Evolutionary conservation across 2,888 invertebrate species (phyloP).

Genomic region (Lasioglossum calceatum): DNA sequence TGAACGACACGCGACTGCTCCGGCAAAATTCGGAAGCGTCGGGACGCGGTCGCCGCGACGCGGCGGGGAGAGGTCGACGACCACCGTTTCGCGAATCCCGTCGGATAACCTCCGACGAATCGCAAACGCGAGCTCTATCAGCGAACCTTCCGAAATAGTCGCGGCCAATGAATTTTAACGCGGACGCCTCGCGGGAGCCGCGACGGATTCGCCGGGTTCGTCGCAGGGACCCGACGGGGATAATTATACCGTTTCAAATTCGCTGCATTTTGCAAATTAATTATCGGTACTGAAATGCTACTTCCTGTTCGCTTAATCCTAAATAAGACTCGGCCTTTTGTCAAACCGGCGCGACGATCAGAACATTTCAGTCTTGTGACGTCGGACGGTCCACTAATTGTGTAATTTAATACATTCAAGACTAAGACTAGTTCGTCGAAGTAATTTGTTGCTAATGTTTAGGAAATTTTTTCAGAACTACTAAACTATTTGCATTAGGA

Average conservation of each 20-base stretch:
- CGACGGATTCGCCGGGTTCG: background rate
- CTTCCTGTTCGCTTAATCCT: background rate
- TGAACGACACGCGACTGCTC: constrained; percentile 8
- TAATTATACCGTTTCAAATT: background rate
- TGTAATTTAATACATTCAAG: too few relatives aligned
- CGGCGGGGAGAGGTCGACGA: constrained; percentile 38
- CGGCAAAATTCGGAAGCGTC: constrained; percentile 33
- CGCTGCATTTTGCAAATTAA: background rate
- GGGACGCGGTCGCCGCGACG: background rate
- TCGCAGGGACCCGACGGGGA: background rate
- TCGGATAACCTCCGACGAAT: background rate
- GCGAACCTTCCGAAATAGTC: background rate
- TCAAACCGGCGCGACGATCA: background rate
- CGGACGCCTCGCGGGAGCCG: background rate
- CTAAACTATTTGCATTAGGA: too few relatives aligned
- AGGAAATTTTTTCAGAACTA: too few relatives aligned
- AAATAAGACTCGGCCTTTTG: background rate
- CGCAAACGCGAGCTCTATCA: background rate
- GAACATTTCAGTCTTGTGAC: background rate
- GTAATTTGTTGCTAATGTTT: too few relatives aligned
- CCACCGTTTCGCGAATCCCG: constrained; percentile 20
- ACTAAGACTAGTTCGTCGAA: too few relatives aligned
- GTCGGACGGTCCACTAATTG: too few relatives aligned
- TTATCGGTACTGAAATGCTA: background rate
- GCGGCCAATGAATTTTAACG: constrained; percentile 4